These are phyloP conservation scores for Thunnus thynnus DNA, from an alignment of 2,113 vertebrate species.

Conservation along the genomic window DNA sequence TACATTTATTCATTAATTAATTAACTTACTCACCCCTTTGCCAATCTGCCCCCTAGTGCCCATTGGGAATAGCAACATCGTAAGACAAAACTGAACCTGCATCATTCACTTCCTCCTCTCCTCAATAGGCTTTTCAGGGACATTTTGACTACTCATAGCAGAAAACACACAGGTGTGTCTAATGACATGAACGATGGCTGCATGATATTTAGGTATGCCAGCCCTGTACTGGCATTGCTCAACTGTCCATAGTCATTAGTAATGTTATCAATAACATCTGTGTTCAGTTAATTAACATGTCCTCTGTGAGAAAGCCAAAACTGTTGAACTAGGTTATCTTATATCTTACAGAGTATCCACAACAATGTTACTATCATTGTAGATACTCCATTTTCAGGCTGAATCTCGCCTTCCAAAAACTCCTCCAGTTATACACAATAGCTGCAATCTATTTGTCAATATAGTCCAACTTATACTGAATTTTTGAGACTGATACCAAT, in stretches of 20 bases:
- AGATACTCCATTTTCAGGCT: not conserved
- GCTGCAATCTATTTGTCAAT: no score
- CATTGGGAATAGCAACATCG: not conserved
- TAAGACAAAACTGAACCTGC: not conserved
- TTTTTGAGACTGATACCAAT: no score
- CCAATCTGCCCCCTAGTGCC: not conserved
- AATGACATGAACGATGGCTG: not conserved
- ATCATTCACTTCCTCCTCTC: not conserved
- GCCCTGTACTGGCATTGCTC: not conserved
- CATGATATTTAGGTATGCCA: not conserved
- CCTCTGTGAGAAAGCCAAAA: not conserved
- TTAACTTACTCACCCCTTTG: not conserved
- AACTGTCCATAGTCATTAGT: not conserved
- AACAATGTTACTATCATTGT: not conserved
- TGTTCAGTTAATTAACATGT: not conserved
- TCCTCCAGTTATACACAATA: no score
- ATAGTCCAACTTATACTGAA: no score
- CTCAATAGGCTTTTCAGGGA: slow-evolving; percentile 10
- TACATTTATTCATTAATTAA: not conserved
- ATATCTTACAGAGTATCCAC: not conserved
- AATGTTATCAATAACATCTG: slow-evolving; percentile 1
- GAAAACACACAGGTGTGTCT: slow-evolving; percentile 14
- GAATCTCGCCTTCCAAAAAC: no score
- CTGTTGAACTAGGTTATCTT: not conserved
- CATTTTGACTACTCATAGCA: not conserved